Evolutionary conservation across 2,113 vertebrate species (phyloP).

Genomic region (Stigmatopora argus): DNA sequence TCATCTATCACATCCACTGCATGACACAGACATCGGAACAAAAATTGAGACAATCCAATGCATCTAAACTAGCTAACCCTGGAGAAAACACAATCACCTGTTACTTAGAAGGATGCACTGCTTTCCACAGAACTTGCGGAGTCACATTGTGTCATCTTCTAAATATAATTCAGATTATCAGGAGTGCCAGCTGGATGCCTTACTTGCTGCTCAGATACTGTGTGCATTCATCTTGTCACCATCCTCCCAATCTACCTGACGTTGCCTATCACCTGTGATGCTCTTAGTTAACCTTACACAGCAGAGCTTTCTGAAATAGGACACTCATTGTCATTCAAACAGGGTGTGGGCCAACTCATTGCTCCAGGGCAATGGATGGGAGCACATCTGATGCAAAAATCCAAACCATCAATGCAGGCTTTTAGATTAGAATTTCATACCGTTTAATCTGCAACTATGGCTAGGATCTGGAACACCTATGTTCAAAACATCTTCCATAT

Average conservation of each 20-base stretch:
- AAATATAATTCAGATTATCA: slow-evolving; percentile 45
- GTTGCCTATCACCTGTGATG: not conserved
- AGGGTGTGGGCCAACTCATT: not conserved
- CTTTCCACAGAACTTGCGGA: slow-evolving; percentile 12
- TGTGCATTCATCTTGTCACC: slow-evolving; percentile 18
- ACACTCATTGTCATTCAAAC: slow-evolving; percentile 8
- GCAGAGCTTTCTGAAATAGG: not conserved
- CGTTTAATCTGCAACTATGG: not conserved
- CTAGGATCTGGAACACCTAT: not conserved
- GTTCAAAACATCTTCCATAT: not conserved
- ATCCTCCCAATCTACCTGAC: not conserved
- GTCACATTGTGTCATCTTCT: slow-evolving; percentile 44
- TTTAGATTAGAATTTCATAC: not conserved
- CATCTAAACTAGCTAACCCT: no score
- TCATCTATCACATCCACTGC: no score
- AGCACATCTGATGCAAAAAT: not conserved
- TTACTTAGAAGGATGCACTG: no score
- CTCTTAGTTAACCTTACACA: not conserved
- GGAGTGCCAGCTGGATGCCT: slow-evolving; percentile 2
- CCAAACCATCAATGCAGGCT: not conserved
- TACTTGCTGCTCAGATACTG: slow-evolving; percentile 13
- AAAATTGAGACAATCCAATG: no score
- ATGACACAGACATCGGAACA: no score
- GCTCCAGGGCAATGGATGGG: not conserved
- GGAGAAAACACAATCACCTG: no score